Conservation (phyloP, 2,797 vertebrate species). For the Lepidocolaptes lacrymiger region DNA sequence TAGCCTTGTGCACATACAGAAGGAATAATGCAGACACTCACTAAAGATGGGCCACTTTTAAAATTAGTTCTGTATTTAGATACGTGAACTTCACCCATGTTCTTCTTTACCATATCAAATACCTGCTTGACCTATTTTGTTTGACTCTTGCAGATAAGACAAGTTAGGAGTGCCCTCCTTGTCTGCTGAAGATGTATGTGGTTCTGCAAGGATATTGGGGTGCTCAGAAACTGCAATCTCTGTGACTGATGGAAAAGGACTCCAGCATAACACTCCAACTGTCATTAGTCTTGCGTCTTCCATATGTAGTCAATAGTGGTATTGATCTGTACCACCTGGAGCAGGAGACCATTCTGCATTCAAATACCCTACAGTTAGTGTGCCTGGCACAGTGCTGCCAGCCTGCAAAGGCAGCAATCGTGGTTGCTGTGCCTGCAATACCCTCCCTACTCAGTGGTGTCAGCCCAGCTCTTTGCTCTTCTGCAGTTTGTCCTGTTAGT, state of each 20-base stretch:
- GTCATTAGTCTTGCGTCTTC: background rate
- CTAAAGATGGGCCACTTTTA: background rate
- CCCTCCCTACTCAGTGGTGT: rapidly evolving
- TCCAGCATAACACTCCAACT: rapidly evolving
- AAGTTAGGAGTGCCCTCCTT: background rate
- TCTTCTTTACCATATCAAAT: background rate
- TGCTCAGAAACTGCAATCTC: background rate
- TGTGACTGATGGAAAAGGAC: background rate
- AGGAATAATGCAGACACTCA: background rate
- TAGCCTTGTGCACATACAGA: background rate
- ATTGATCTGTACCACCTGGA: background rate
- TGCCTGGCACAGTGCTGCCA: background rate
- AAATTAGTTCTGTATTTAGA: background rate
- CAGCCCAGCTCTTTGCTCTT: background rate
- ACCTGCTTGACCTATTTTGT: background rate
- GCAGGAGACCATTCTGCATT: background rate
- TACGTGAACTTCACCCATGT: background rate
- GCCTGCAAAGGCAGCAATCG: rapidly evolving
- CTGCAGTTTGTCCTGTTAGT: no score
- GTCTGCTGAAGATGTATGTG: background rate
- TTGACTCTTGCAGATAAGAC: background rate
- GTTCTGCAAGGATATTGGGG: background rate
- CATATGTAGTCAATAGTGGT: background rate
- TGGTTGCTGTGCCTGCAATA: background rate
- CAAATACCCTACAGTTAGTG: background rate